Evolutionary conservation across 2,797 vertebrate genomes (phyloP).

Genomic region (Sorex maritimensis): DNA sequence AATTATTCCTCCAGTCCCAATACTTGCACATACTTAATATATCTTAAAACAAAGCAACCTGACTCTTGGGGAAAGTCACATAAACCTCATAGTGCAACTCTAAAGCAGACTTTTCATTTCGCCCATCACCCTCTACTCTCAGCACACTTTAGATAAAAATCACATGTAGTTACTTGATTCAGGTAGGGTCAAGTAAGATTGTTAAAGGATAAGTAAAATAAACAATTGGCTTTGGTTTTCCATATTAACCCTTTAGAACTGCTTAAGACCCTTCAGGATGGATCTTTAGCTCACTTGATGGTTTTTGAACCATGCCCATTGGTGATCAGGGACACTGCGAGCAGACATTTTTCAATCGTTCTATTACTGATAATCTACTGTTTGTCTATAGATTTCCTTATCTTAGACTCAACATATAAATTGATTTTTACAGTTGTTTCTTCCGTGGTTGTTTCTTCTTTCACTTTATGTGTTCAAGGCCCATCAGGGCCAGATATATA

Average conservation of each 20-base stretch:
- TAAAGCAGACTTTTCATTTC: neutral
- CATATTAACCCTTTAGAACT: constrained; percentile 43
- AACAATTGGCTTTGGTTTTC: constrained; percentile 62
- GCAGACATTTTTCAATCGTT: neutral
- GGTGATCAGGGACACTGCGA: no score
- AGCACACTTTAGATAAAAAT: constrained; percentile 71
- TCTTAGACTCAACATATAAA: neutral
- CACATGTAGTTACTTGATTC: constrained; percentile 22
- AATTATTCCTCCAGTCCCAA: no score
- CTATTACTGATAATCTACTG: neutral
- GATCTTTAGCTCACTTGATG: neutral
- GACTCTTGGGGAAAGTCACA: neutral
- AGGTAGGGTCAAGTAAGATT: constrained; percentile 32
- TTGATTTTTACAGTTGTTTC: no score
- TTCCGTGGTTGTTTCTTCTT: neutral
- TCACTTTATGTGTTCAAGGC: neutral
- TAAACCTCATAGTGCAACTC: neutral
- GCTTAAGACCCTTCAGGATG: neutral
- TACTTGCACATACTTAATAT: neutral
- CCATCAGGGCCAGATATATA: neutral
- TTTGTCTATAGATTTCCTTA: neutral
- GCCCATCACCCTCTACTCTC: constrained; percentile 17
- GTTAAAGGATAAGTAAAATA: constrained; percentile 62
- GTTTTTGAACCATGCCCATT: no score
- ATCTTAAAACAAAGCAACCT: neutral